These are phyloP conservation scores for Sebastes miniatus DNA, from an alignment of 2,797 vertebrate species.

Conservation along the genomic window DNA sequence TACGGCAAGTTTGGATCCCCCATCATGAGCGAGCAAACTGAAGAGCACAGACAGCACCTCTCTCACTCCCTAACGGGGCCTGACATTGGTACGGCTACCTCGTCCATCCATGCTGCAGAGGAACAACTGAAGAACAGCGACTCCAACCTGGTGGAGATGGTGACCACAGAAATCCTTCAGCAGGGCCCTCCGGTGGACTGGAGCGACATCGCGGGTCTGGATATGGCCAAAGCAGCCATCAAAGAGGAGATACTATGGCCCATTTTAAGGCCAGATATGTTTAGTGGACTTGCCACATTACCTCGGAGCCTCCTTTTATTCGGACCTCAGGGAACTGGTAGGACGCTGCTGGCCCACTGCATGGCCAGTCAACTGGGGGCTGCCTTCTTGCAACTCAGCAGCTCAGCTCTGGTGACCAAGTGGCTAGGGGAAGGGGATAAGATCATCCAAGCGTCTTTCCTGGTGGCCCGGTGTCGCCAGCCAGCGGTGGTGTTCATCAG, in stretches of 20 bases:
- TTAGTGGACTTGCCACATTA: conserved; percentile 92
- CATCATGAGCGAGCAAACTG: conserved; percentile 89
- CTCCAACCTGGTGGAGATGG: conserved; percentile 94
- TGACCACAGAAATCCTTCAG: conserved; percentile 96
- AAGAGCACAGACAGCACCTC: conserved; percentile 93
- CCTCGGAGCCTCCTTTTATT: conserved; percentile 98
- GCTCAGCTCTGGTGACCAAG: conserved; percentile 94
- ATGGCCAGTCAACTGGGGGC: conserved; percentile 97
- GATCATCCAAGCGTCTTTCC: conserved; percentile 95
- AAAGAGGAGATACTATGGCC: conserved; percentile 99
- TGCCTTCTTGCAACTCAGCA: conserved; percentile 91
- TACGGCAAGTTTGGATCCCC: conserved; percentile 94
- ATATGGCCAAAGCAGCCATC: conserved; percentile 95
- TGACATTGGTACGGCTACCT: conserved; percentile 92
- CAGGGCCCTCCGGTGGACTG: conserved; percentile 96
- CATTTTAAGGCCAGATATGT: conserved; percentile 96
- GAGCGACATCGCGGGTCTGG: conserved; percentile 97
- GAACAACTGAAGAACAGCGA: conserved; percentile 98
- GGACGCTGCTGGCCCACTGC: conserved; percentile 94
- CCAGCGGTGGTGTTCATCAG: conserved; percentile 97
- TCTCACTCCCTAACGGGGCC: conserved; percentile 89
- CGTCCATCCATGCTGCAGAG: conserved; percentile 93
- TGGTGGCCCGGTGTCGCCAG: conserved; percentile 96
- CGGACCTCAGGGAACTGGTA: conserved; percentile 97
- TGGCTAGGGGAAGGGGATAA: conserved; percentile 97